These are phyloP conservation scores for Melipona bicolor DNA, from an alignment of 2,888 invertebrate genomes.

Conservation along the genomic window DNA sequence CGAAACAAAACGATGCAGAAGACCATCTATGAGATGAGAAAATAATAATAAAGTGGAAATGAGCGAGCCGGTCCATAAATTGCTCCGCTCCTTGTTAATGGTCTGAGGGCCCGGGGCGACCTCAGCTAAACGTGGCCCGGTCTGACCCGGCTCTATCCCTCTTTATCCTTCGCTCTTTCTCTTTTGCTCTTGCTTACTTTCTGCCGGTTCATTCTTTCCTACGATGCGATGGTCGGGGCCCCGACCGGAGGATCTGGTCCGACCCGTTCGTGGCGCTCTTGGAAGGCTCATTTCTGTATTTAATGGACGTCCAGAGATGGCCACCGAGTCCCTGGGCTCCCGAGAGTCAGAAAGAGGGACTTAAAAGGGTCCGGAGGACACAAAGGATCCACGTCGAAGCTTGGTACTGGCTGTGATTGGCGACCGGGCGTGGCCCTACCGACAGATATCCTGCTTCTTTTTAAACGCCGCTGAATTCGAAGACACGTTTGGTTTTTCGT, in stretches of 20 bases:
- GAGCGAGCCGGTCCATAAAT: constrained; percentile 83
- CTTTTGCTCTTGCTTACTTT: constrained; percentile 41
- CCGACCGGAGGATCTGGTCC: constrained; percentile 73
- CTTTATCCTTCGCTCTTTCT: constrained; percentile 50
- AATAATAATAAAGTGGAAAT: constrained; percentile 84
- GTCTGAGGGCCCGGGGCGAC: constrained; percentile 82
- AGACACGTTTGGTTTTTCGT: constrained; percentile 14
- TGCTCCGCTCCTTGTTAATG: constrained; percentile 84
- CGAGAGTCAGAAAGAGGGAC: constrained; percentile 69
- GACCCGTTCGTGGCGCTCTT: constrained; percentile 78
- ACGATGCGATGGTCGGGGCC: constrained; percentile 52
- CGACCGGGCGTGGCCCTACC: constrained; percentile 78
- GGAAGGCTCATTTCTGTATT: constrained; percentile 81
- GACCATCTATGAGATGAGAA: constrained; percentile 83
- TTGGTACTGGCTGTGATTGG: constrained; percentile 76
- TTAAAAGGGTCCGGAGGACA: constrained; percentile 73
- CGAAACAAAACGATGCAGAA: constrained; percentile 78
- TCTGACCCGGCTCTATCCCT: constrained; percentile 79
- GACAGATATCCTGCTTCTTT: constrained; percentile 70
- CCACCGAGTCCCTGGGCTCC: constrained; percentile 75
- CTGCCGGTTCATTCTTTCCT: constrained; percentile 60
- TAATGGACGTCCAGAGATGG: constrained; percentile 82
- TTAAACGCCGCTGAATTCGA: constrained; percentile 47
- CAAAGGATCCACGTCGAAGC: constrained; percentile 78
- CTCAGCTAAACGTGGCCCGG: constrained; percentile 81